Evolutionary conservation across 2,888 invertebrate species (phyloP), one percentile per base, ranked within the genome.

Genomic region (Ophraella communa): DNA sequence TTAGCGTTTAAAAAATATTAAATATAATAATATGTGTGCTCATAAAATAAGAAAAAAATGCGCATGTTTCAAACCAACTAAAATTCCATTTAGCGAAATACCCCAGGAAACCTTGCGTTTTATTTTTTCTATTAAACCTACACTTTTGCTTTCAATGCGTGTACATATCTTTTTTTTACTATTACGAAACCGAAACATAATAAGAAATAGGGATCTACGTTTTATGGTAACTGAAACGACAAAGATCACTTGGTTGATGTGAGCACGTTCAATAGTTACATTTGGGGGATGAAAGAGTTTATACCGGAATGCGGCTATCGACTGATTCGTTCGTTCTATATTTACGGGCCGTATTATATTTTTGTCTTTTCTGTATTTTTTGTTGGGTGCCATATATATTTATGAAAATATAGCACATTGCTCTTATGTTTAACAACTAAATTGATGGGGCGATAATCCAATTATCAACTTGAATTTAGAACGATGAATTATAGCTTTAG

Each of bases 251-350:
- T 39, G 5, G 39, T 45, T 44, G 44, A 56, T 27, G 45, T 45
- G 27, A 45, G 23, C 56, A 56, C 45, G 56, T 56, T 17, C 56
- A 45, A 44, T 44, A 17, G 18, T 45, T 30, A 44, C 56, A 45
- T 56, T 56, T 39, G 56, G 24, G 18, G 45, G 27, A 30, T 44
- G 23, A 45, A 17, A n/a, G n/a, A n/a, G 56, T 27, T 44, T 56
- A 45, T 45, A 27, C 45, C 56, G 30, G 30, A 44, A 45, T 20
- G 56, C 45, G 17, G 55, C 42, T 24, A 42, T 42, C 42, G 55
- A 55, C 39, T 45, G 56, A 56, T 23, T 39, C 42, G 54, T 54
- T 54, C 39, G 54, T 54, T 54, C 39, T 42, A 23, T 39, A 54
- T 54, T 45, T 44, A 4, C 44, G 17, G 18, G 56, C 27, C 56